phyloP scores from a whole-genome alignment of 2,113 vertebrate genomes.

The Triplophysa dalaica region DNA sequence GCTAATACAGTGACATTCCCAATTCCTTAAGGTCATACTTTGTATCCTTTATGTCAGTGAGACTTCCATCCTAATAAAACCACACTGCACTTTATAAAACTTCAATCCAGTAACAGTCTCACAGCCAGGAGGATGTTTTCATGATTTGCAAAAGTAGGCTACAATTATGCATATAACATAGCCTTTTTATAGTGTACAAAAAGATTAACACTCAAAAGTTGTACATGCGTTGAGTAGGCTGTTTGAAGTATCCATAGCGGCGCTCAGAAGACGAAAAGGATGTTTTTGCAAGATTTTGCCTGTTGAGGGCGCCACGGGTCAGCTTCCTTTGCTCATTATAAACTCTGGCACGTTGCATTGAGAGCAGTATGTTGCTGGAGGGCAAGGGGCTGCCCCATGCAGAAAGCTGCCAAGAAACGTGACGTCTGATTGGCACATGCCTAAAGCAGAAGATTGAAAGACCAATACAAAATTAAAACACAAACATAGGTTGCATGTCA shows the following conservation, averaged over 20 bases:
- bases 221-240: slow-evolving; percentile 69
- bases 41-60: not conserved
- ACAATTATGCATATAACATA: not conserved
- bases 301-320: slow-evolving; percentile 64
- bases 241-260: slow-evolving; percentile 68
- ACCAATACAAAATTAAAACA: not conserved
- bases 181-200: not conserved
- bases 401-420: slow-evolving; percentile 64
- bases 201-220: slow-evolving; percentile 65
- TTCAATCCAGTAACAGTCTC: not conserved
- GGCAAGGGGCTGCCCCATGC: slow-evolving; percentile 63
- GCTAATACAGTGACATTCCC: not conserved
- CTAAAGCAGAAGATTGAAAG: slow-evolving; percentile 54
- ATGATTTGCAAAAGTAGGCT: not conserved
- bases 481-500: not conserved
- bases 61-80: not conserved
- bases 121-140: slow-evolving; percentile 11
- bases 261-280: slow-evolving; percentile 59
- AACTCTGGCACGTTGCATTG: slow-evolving; percentile 57
- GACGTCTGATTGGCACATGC: slow-evolving; percentile 59
- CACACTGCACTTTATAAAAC: not conserved
- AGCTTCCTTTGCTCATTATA: slow-evolving; percentile 63
- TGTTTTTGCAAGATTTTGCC: slow-evolving; percentile 68
- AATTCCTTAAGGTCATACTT: not conserved
- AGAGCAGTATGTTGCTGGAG: slow-evolving; percentile 50